Evolutionary conservation across 92 coral and sea anemone genomes (phyloP).

Genomic region (Phenganax subtilis): DNA sequence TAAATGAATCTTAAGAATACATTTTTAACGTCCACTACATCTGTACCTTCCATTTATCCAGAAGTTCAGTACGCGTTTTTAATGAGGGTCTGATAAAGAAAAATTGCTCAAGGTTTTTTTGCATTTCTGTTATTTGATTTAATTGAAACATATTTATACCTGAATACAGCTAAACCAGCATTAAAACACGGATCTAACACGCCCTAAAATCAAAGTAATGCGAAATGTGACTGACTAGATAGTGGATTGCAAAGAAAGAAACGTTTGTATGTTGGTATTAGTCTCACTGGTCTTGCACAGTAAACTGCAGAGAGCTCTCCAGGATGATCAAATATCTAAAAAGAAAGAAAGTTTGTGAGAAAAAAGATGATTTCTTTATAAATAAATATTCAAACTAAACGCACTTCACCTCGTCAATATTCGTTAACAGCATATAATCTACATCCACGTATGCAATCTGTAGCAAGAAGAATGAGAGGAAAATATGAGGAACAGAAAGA

Average conservation of each 20-base stretch:
- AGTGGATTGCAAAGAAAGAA: not conserved
- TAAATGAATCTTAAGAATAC: not conserved
- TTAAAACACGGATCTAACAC: constrained; percentile 64
- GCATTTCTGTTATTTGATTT: constrained; percentile 21
- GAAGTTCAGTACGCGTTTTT: constrained; percentile 9
- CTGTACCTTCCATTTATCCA: constrained; percentile 32
- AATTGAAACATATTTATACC: constrained; percentile 49
- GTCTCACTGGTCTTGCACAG: constrained; percentile 54
- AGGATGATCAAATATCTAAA: constrained; percentile 53
- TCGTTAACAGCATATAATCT: constrained; percentile 59
- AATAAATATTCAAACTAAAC: too few species aligned
- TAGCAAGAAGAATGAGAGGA: constrained; percentile 3
- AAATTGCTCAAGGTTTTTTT: not conserved
- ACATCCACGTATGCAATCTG: constrained; percentile 67
- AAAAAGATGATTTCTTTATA: not conserved
- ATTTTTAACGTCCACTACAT: not conserved
- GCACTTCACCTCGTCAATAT: constrained; percentile 52
- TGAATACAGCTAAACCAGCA: constrained; percentile 66
- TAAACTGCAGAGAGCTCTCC: constrained; percentile 59
- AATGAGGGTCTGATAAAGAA: constrained; percentile 12
- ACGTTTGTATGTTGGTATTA: not conserved
- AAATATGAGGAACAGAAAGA: not conserved
- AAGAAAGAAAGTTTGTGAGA: not conserved
- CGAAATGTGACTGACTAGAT: not conserved
- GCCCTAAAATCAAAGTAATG: constrained; percentile 23